Evolutionary conservation across 2,888 invertebrate genomes (phyloP), one percentile per base, ranked within the genome.

Genomic region (Macrosoma leucophasiata): DNA sequence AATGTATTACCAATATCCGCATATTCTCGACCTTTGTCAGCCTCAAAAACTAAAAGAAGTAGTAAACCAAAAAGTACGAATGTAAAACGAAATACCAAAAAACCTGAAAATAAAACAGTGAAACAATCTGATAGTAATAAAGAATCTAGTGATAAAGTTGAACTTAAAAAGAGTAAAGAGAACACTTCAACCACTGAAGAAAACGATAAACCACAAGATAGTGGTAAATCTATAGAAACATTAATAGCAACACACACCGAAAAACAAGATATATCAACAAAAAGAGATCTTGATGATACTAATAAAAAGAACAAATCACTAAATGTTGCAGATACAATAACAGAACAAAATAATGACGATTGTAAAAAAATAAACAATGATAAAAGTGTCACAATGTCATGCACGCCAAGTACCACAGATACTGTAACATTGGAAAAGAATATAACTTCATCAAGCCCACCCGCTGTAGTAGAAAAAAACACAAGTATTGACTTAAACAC

Each of bases 1-100:
- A 84, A 84, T 59, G 75, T 82, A 39, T 53, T 82, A 41, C 84
- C 84, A 13, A 81, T 84, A 68, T 73, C 84, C 24, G 84, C 84
- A n/a, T 84, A 81, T 53, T 81, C 84, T 10, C 67, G 64, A 37
- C 72, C 82, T 15, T 41, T 81, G 21, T 82, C 84, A 29, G 75
- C 69, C 12, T 57, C 49, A 14, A 82, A 72, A 62, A 50, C 34
- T 37, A 81, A 71, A 49, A 82, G 71, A 52, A 62, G 33, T 42
- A 61, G 42, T 52, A 79, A 66, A 42, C 29, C 58, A 28, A 76
- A 70, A 57, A 41, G 19, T 29, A 28, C 20, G 10, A 32, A 29
- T 20, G 50, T 46, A 43, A 55, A 53, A 36, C 14, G 13, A 11
- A 55, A 52, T 36, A 56, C 49, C 36, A 4, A 24, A 3, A 40